phyloP scores from a whole-genome alignment of 2,797 vertebrate genomes.

The Lagocephalus sceleratus region DNA sequence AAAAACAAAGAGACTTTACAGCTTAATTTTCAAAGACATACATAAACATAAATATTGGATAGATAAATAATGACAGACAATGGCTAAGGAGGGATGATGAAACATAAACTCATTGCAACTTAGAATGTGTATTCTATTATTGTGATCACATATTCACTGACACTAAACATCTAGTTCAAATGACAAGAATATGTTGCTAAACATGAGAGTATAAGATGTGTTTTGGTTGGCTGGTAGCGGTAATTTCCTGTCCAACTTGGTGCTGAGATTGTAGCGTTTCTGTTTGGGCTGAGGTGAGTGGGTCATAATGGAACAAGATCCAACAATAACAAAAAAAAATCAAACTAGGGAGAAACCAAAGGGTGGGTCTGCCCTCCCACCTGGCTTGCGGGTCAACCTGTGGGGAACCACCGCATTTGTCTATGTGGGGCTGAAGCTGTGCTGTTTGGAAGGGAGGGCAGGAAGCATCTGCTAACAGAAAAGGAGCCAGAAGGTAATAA shows the following conservation, averaged over 20 bases:
- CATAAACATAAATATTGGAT: constrained; percentile 51
- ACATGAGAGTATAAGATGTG: neutral
- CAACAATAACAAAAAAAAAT: constrained; percentile 51
- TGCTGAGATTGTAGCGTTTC: constrained; percentile 8
- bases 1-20: constrained; percentile 45
- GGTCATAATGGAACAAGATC: constrained; percentile 28
- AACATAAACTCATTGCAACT: neutral
- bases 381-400: constrained; percentile 41
- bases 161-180: neutral
- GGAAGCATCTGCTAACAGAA: constrained; percentile 72
- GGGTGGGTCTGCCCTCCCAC: constrained; percentile 39
- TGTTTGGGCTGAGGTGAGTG: constrained; percentile 33
- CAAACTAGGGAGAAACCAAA: constrained; percentile 19
- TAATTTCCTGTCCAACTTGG: constrained; percentile 34
- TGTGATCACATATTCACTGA: too few species aligned
- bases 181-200: constrained; percentile 1
- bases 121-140: too few species aligned
- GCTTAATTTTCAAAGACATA: constrained; percentile 70
- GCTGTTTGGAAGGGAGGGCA: constrained; percentile 38
- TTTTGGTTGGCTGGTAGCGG: constrained; percentile 1
- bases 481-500: constrained; percentile 33
- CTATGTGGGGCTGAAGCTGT: constrained; percentile 20
- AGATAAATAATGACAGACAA: constrained; percentile 12
- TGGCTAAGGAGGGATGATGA: neutral
- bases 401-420: constrained; percentile 18